A percentile compares a stretch with the other conserved stretches of the same genome.
phyloP scores from a whole-genome alignment of 2,888 invertebrate species.

The Ormyrus pomaceus region DNA sequence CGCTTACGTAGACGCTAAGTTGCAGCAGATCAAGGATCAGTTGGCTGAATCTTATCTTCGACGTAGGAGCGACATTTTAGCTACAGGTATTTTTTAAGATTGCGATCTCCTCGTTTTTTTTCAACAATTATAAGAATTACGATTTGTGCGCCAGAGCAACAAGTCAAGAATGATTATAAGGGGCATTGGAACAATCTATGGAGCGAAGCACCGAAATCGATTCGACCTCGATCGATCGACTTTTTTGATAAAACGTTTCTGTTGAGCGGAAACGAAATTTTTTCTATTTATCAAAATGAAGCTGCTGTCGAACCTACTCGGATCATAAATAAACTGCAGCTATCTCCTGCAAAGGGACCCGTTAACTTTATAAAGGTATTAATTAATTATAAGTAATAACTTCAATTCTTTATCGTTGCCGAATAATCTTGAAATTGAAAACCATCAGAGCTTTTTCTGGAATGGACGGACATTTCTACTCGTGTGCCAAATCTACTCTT shows the following conservation, averaged over 20 bases:
- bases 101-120: not conserved
- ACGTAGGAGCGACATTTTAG: not conserved
- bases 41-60: not conserved
- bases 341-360: not conserved
- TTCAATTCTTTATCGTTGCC: not conserved
- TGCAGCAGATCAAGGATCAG: conserved; percentile 14
- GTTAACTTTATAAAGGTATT: conserved; percentile 36
- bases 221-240: not conserved
- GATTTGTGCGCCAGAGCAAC: no score
- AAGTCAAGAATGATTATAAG: no score
- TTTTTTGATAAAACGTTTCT: conserved; percentile 20
- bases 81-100: not conserved
- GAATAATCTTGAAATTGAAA: not conserved
- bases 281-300: not conserved
- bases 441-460: conserved; percentile 27
- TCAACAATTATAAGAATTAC: not conserved
- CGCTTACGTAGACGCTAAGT: conserved; percentile 24
- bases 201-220: conserved; percentile 1
- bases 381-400: not conserved
- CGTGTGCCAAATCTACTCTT: conserved; percentile 13
- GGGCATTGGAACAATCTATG: conserved; percentile 29
- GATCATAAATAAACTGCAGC: not conserved
- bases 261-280: conserved; percentile 3
- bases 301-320: not conserved
- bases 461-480: conserved; percentile 12